A percentile compares a stretch with the other conserved stretches of the same genome.
These are phyloP conservation scores for Phalloptychus januarius DNA, from an alignment of 2,797 vertebrate genomes.

Conservation along the genomic window DNA sequence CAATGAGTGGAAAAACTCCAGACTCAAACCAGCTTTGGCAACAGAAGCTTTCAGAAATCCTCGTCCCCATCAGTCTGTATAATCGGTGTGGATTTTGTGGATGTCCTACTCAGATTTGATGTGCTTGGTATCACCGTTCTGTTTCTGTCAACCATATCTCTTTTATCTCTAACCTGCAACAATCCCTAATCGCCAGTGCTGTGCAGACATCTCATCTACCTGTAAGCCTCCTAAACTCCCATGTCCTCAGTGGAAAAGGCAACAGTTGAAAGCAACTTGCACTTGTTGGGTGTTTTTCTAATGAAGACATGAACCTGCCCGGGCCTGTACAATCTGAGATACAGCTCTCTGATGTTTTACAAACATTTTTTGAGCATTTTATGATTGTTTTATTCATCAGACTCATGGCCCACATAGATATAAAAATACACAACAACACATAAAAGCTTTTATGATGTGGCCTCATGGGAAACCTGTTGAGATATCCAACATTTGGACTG, in stretches of 20 bases:
- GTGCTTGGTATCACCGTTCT: not conserved
- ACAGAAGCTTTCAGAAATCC: not conserved
- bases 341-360: not conserved
- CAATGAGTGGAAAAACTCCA: not conserved
- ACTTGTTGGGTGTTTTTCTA: not conserved
- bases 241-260: not conserved
- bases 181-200: not conserved
- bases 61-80: not conserved
- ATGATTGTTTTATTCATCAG: too few relatives aligned
- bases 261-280: not conserved
- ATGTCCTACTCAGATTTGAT: not conserved
- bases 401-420: too few relatives aligned
- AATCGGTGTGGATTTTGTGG: not conserved
- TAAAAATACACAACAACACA: too few relatives aligned
- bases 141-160: not conserved
- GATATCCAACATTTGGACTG: not conserved
- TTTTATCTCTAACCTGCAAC: not conserved
- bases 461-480: not conserved
- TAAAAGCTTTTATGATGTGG: not conserved
- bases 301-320: not conserved
- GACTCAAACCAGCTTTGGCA: not conserved
- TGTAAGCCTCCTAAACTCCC: not conserved
- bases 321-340: not conserved
- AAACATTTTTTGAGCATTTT: not conserved
- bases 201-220: not conserved